These are phyloP conservation scores for Lingula anatina DNA, from an alignment of 2,888 invertebrate genomes.

Conservation along the genomic window DNA sequence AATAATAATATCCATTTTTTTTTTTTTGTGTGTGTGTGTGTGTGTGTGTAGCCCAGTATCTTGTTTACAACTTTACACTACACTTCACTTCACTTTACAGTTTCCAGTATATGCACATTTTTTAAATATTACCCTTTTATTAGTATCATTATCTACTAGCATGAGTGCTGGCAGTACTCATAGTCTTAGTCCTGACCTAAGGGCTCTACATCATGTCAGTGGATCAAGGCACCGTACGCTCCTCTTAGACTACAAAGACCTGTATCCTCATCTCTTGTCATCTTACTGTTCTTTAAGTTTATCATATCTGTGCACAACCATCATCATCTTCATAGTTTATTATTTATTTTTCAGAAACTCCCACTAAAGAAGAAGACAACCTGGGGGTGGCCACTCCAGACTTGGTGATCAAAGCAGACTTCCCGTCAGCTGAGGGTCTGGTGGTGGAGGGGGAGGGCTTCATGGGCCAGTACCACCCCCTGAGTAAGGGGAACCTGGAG, in stretches of 20 bases:
- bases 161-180: no score
- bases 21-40: no score
- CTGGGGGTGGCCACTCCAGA: slow-evolving; percentile 43
- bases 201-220: no score
- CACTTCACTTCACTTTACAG: not conserved
- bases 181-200: no score
- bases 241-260: no score
- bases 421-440: slow-evolving; percentile 29
- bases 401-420: slow-evolving; percentile 20
- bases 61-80: no score
- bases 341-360: slow-evolving; percentile 19
- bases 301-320: no score
- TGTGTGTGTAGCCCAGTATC: no score
- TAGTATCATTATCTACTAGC: not conserved
- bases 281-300: no score
- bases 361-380: slow-evolving; percentile 37
- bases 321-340: not conserved
- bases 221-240: no score
- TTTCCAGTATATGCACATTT: not conserved
- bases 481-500: slow-evolving; percentile 36
- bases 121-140: not conserved
- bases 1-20: no score
- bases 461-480: slow-evolving; percentile 40
- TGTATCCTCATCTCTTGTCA: no score
- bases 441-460: slow-evolving; percentile 42